Conservation (phyloP, 2,797 vertebrate genomes). For the Nyctibius grandis region DNA sequence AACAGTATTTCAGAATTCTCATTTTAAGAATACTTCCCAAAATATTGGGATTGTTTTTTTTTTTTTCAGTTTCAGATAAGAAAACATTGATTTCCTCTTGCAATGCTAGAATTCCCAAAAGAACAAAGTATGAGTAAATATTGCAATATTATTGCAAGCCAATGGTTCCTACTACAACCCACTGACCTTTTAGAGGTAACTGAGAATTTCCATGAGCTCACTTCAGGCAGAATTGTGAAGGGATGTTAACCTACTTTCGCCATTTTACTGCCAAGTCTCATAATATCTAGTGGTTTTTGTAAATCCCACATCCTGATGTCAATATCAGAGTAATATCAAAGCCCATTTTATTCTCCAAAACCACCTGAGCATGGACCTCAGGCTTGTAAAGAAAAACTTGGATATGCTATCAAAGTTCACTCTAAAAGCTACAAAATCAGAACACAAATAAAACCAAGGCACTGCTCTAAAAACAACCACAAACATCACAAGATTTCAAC, state of each 20-base stretch:
- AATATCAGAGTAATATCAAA: not conserved
- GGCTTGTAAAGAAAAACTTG: not conserved
- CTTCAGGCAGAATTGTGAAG: not conserved
- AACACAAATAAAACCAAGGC: not conserved
- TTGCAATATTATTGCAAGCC: not conserved
- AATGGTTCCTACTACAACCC: not conserved
- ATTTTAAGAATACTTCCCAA: not conserved
- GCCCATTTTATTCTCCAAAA: not conserved
- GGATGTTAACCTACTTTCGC: not conserved
- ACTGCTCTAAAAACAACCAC: not conserved
- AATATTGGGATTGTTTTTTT: not conserved
- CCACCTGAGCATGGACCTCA: not conserved
- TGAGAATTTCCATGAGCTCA: not conserved
- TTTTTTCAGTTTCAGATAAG: not conserved
- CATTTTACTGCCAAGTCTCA: not conserved
- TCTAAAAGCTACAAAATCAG: not conserved
- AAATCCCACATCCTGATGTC: not conserved
- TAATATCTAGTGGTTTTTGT: not conserved
- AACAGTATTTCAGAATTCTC: not conserved
- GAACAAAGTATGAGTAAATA: not conserved
- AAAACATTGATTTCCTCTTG: not conserved
- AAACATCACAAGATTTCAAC: not conserved
- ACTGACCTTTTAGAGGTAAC: not conserved
- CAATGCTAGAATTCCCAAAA: not conserved
- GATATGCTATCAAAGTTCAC: not conserved